phyloP scores from a whole-genome alignment of 2,113 vertebrate genomes.

The Esox niger region DNA sequence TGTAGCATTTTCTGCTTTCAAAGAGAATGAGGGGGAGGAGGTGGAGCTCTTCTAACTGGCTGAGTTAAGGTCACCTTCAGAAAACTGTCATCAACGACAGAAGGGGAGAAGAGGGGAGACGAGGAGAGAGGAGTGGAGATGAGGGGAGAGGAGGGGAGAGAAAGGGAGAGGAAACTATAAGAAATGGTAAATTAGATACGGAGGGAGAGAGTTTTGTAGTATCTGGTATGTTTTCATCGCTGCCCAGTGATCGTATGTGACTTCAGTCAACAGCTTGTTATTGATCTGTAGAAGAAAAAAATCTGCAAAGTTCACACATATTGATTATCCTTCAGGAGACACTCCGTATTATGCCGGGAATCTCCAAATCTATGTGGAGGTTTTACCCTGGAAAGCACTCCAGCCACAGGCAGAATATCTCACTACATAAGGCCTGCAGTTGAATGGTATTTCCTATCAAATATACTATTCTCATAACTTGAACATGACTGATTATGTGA shows the following conservation, averaged over 20 bases:
- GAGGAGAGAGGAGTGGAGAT: not conserved
- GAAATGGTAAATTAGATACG: too few species aligned
- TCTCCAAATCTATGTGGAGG: conserved; percentile 9
- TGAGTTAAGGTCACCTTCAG: conserved; percentile 47
- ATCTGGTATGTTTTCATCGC: not conserved
- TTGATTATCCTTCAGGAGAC: conserved; percentile 46
- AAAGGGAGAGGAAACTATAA: too few species aligned
- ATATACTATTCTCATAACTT: too few species aligned
- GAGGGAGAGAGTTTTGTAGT: not conserved
- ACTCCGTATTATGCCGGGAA: conserved; percentile 34
- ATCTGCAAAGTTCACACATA: conserved; percentile 48
- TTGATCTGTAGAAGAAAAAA: conserved; percentile 50
- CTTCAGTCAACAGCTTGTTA: conserved; percentile 33
- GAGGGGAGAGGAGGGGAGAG: too few species aligned
- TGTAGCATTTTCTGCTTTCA: conserved; percentile 2
- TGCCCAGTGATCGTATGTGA: conserved; percentile 29
- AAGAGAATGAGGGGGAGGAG: not conserved
- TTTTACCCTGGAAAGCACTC: not conserved
- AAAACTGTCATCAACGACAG: conserved; percentile 2
- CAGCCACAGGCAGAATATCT: not conserved
- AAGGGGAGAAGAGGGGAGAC: not conserved
- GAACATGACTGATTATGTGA: too few species aligned
- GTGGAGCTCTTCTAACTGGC: conserved; percentile 7
- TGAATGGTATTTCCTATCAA: not conserved
- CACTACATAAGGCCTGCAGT: not conserved